These are phyloP conservation scores for Cryptotis parvus DNA, from an alignment of 2,113 vertebrate genomes.

Conservation along the genomic window DNA sequence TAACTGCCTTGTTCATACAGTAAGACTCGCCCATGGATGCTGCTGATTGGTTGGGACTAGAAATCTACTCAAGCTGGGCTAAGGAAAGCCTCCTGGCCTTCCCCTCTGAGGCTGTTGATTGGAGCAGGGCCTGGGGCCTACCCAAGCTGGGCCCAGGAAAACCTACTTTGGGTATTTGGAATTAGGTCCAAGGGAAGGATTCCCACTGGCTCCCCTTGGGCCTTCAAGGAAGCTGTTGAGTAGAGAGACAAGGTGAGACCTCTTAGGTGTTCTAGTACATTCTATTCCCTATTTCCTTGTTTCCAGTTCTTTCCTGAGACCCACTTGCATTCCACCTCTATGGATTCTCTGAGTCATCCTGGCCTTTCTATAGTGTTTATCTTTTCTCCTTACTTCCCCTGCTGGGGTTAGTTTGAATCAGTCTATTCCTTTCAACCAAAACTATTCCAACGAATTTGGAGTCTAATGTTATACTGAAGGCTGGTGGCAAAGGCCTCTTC, in stretches of 20 bases:
- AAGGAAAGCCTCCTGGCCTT: not conserved
- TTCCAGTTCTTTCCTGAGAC: not conserved
- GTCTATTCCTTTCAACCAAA: not conserved
- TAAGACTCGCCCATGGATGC: fast-evolving
- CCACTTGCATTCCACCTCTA: not conserved
- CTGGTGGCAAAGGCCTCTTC: not conserved
- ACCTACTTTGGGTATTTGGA: not conserved
- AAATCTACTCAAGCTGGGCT: not conserved
- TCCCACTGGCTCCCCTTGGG: not conserved
- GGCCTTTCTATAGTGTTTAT: not conserved
- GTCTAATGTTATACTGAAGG: not conserved
- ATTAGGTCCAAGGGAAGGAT: not conserved
- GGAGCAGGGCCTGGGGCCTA: not conserved
- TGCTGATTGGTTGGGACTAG: not conserved
- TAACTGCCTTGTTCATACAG: not conserved
- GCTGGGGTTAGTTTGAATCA: not conserved
- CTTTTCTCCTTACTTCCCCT: not conserved
- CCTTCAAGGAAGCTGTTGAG: not conserved
- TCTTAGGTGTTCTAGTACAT: not conserved
- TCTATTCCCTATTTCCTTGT: not conserved
- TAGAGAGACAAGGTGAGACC: not conserved
- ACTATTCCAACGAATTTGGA: not conserved
- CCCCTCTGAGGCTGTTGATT: not conserved
- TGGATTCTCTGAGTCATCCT: not conserved
- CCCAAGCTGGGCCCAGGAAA: not conserved